phyloP scores from a whole-genome alignment of 2,888 invertebrate species.

The Cremastinae sp. region DNA sequence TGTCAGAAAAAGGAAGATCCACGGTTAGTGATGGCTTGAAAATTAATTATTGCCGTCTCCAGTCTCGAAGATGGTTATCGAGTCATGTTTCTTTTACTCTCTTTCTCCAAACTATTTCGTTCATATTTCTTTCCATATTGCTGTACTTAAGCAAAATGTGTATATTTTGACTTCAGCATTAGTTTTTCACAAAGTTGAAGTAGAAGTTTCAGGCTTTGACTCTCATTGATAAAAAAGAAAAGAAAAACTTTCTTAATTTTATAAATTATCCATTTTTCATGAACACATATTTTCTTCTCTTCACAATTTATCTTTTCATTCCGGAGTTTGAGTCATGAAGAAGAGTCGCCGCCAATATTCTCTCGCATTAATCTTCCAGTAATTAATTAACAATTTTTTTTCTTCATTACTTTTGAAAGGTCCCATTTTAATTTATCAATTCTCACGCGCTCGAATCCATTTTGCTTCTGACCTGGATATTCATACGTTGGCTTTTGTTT shows the following conservation, averaged over 20 bases:
- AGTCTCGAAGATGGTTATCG: constrained; percentile 30
- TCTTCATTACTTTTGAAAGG: constrained; percentile 17
- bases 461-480: constrained; percentile 17
- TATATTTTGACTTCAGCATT: constrained; percentile 24
- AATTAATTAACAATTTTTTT: not conserved
- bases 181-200: too few relatives aligned
- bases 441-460: constrained; percentile 27
- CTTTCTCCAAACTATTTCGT: not conserved
- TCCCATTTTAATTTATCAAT: constrained; percentile 29
- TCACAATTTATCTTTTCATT: not conserved
- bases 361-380: not conserved
- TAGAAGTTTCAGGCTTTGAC: constrained; percentile 30
- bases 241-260: too few relatives aligned
- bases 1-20: constrained; percentile 50
- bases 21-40: constrained; percentile 44
- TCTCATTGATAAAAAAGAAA: too few relatives aligned
- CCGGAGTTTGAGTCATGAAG: not conserved
- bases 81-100: not conserved
- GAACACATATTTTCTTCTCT: not conserved
- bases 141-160: not conserved
- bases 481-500: constrained; percentile 9
- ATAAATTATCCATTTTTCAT: too few relatives aligned
- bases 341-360: constrained; percentile 1
- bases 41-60: constrained; percentile 52
- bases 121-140: not conserved